Percentiles rank a stretch among this genome's conserved stretches.
Conservation (phyloP, 2,113 vertebrate species). For the Mustelus asterias region DNA sequence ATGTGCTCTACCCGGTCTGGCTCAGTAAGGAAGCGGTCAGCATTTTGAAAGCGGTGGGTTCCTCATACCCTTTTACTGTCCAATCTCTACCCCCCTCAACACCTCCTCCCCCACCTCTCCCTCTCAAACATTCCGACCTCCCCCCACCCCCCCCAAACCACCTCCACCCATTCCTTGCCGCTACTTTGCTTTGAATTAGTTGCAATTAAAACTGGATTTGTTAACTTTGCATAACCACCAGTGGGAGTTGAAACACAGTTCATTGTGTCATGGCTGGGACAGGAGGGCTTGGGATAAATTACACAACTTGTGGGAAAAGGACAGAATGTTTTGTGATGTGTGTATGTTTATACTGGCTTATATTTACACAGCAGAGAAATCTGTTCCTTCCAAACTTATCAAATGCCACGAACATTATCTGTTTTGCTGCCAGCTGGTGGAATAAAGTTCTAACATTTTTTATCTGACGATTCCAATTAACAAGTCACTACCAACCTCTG, state of each 20-base stretch:
- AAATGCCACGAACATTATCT: neutral
- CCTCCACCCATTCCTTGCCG: neutral
- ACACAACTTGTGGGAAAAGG: constrained; percentile 61
- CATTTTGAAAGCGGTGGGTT: constrained; percentile 83
- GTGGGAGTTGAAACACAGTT: constrained; percentile 54
- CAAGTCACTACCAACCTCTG: neutral
- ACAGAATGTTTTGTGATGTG: constrained; percentile 51
- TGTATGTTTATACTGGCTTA: constrained; percentile 36
- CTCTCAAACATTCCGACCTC: no score
- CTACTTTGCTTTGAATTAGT: neutral
- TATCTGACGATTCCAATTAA: neutral
- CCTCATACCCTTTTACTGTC: constrained; percentile 39
- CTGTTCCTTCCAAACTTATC: neutral
- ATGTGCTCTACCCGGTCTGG: constrained; percentile 97
- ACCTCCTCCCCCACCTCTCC: neutral
- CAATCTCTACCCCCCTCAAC: no score
- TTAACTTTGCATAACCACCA: constrained; percentile 43
- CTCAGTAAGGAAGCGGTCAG: constrained; percentile 97
- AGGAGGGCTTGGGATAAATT: constrained; percentile 52
- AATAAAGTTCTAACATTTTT: neutral
- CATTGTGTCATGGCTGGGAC: constrained; percentile 51
- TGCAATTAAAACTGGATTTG: constrained; percentile 44
- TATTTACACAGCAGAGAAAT: constrained; percentile 6
- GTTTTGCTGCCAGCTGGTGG: neutral
- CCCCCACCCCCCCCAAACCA: neutral